Evolutionary conservation across 1,140 invertebrate species (phyloP).

Genomic region (Papilio aristodemus): DNA sequence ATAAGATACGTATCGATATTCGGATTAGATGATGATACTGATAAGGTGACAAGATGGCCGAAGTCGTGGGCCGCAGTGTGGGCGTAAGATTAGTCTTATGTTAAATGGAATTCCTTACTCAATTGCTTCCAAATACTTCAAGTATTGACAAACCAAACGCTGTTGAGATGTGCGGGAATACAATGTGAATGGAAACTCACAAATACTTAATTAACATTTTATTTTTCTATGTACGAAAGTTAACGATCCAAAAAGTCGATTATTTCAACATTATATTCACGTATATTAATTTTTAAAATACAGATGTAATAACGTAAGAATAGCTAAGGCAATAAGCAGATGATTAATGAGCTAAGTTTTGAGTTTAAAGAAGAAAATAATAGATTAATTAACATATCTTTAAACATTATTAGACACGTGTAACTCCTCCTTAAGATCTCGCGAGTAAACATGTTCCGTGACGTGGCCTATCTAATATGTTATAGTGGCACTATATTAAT

Average conservation of each 20-base stretch:
- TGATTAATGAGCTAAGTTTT: too few relatives aligned
- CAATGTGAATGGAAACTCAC: too few relatives aligned
- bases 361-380: too few relatives aligned
- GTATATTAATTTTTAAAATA: too few relatives aligned
- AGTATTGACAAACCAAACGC: slow-evolving; percentile 22
- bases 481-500: slow-evolving; percentile 64
- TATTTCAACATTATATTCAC: too few relatives aligned
- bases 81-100: slow-evolving; percentile 19
- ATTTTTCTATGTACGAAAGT: neutral
- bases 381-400: too few relatives aligned
- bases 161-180: neutral
- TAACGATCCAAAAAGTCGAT: neutral
- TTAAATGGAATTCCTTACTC: slow-evolving; percentile 10
- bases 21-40: slow-evolving; percentile 10
- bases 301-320: too few relatives aligned
- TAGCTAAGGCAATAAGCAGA: too few relatives aligned
- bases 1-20: slow-evolving; percentile 9
- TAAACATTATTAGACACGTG: neutral
- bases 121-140: slow-evolving; percentile 16
- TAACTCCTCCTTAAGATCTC: neutral
- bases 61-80: slow-evolving; percentile 16
- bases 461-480: slow-evolving; percentile 40
- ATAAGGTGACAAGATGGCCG: slow-evolving; percentile 1
- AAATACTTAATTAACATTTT: slow-evolving; percentile 13
- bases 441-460: slow-evolving; percentile 22